A percentile compares a stretch with the other conserved stretches of the same genome.
phyloP scores from a whole-genome alignment of 2,888 invertebrate species.

The Neocrepidodera transversa region DNA sequence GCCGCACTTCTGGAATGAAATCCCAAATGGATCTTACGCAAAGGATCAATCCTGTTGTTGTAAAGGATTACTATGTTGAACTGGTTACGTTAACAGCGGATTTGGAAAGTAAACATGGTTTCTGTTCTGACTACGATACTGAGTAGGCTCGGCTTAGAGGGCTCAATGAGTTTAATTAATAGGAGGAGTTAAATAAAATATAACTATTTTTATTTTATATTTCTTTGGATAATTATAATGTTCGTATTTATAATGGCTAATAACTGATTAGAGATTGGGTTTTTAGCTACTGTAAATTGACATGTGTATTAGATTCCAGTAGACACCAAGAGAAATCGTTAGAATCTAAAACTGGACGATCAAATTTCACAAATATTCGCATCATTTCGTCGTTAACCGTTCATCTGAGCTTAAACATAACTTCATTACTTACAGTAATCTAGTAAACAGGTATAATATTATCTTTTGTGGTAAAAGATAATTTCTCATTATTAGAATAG shows the following conservation, averaged over 20 bases:
- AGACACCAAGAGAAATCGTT: background rate
- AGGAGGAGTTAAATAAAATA: too few relatives aligned
- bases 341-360: slow-evolving; percentile 1
- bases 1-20: background rate
- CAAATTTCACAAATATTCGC: slow-evolving; percentile 1
- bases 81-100: slow-evolving; percentile 14
- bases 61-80: slow-evolving; percentile 19
- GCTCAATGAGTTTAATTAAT: background rate
- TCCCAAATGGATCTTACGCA: background rate
- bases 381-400: slow-evolving; percentile 1
- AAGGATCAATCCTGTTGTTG: slow-evolving; percentile 20
- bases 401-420: slow-evolving; percentile 3
- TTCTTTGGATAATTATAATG: too few relatives aligned
- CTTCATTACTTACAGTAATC: slow-evolving; percentile 26
- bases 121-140: background rate
- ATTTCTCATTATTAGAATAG: slow-evolving; percentile 22
- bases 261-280: too few relatives aligned
- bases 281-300: background rate
- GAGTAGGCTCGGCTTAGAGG: background rate
- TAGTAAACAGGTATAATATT: slow-evolving; percentile 20
- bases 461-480: slow-evolving; percentile 20
- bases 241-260: too few relatives aligned
- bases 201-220: too few relatives aligned
- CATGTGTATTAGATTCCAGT: slow-evolving; percentile 1
- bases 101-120: slow-evolving; percentile 12